Evolutionary conservation across 2,113 vertebrate species (phyloP).

Genomic region (Bothrops jararaca): DNA sequence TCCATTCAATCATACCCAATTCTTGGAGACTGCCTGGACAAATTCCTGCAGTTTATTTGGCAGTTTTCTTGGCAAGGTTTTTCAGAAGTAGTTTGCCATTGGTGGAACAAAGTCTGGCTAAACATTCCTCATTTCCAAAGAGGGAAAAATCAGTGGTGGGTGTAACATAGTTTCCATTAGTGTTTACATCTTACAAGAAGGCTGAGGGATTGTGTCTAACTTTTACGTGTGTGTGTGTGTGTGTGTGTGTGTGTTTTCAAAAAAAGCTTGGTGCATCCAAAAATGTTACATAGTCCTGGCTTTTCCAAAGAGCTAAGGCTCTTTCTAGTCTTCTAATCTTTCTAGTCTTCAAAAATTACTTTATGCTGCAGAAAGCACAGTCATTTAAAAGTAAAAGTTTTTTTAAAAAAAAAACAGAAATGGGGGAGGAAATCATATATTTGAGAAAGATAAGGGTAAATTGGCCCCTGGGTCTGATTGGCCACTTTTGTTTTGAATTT

Average conservation of each 20-base stretch:
- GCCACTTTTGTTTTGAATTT: not conserved
- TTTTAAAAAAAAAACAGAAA: not conserved
- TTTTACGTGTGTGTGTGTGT: not conserved
- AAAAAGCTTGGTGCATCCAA: not conserved
- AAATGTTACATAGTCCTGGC: not conserved
- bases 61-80: not conserved
- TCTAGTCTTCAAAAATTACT: not conserved
- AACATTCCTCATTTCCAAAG: not conserved
- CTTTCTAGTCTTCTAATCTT: not conserved
- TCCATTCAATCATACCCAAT: not conserved
- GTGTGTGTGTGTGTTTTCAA: not conserved
- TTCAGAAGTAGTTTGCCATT: not conserved
- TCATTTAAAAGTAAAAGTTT: not conserved
- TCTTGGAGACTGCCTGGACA: not conserved
- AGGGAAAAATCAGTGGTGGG: not conserved
- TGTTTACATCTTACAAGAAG: not conserved
- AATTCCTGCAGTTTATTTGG: too few relatives aligned
- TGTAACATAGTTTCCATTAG: not conserved
- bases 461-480: too few relatives aligned
- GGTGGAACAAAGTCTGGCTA: not conserved
- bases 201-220: not conserved
- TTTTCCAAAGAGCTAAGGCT: not conserved
- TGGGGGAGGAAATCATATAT: not conserved
- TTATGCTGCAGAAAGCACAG: not conserved
- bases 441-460: not conserved